A percentile compares a stretch with the other conserved stretches of the same genome.
phyloP scores from a whole-genome alignment of 2,113 vertebrate genomes.

The Limnothrissa miodon region DNA sequence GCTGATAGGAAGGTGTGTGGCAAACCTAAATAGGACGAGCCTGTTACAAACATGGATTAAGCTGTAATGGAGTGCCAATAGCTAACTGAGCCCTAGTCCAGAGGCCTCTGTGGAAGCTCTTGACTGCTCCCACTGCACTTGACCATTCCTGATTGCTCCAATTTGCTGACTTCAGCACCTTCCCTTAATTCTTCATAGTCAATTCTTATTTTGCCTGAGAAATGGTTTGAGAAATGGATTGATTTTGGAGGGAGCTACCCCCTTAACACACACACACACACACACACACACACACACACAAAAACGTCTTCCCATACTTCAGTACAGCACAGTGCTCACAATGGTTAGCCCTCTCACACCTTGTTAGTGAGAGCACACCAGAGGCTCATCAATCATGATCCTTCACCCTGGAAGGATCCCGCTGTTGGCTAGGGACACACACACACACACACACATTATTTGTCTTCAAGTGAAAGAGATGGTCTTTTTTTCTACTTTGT shows the following conservation, averaged over 20 bases:
- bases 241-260: constrained; percentile 27
- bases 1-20: not conserved
- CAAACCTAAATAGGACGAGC: constrained; percentile 13
- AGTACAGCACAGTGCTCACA: not conserved
- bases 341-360: constrained; percentile 31
- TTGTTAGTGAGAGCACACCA: constrained; percentile 31
- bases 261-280: not conserved
- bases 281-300: not conserved
- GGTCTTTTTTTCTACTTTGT: not conserved
- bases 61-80: not conserved
- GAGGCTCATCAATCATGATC: constrained; percentile 35
- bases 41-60: not conserved
- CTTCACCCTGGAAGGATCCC: not conserved
- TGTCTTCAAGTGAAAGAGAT: not conserved
- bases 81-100: not conserved
- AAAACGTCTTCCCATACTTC: not conserved
- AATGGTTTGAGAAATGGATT: constrained; percentile 45
- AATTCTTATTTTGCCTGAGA: constrained; percentile 39
- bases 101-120: not conserved
- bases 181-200: constrained; percentile 31
- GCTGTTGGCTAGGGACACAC: not conserved
- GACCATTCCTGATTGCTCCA: constrained; percentile 28
- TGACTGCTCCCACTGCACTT: constrained; percentile 8
- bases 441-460: not conserved
- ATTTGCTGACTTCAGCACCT: constrained; percentile 33